Evolutionary conservation across 37 sponge, comb jelly and placozoan species (phyloP), one percentile per base, ranked within the genome.

Genomic region (Petrosia ficiformis): DNA sequence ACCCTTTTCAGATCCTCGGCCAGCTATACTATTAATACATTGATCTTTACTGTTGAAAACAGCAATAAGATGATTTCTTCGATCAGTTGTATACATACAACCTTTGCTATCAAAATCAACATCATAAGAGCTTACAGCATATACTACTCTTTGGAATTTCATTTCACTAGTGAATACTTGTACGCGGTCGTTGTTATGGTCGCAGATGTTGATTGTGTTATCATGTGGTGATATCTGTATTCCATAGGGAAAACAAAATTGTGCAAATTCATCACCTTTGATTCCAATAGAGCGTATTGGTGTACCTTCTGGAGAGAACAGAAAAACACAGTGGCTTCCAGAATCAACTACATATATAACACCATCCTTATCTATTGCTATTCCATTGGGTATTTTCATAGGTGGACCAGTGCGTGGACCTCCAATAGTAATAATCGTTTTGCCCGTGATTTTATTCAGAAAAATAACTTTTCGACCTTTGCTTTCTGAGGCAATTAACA

Each of bases 191-290:
- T 73, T 16, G 1, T 35, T 60, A 35, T 75, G 65, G 42, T 82
- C 75, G 26, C 63, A 61, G 63, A 61, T 22, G n/a, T 5, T 11
- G 63, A 61, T 11, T 5, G 25, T 26, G 14, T 5, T 5, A 61
- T 22, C n/a, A 29, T n/a, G 28, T 6, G 63, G 63, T 5, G 63
- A 11, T 5, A 61, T 26, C 25, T 61, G 22, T 26, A 61, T 61
- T n/a, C 63, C 63, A 61, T 61, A 61, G 63, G 63, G 63, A 61
- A n/a, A 61, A 22, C 26, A 24, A 61, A 61, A 61, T 5, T n/a
- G 63, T 61, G 28, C 28, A 24, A n/a, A 8, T 61, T 22, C 28
- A 26, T 61, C 63, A n/a, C 63, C 63, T 22, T 61, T 61, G n/a
- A 5, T 5, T 6, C 63, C 63, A 8, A 61, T 29, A 8, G 25